Evolutionary conservation across 2,888 invertebrate genomes (phyloP), one percentile per base, ranked within the genome.

Genomic region (Ligdia adustata): DNA sequence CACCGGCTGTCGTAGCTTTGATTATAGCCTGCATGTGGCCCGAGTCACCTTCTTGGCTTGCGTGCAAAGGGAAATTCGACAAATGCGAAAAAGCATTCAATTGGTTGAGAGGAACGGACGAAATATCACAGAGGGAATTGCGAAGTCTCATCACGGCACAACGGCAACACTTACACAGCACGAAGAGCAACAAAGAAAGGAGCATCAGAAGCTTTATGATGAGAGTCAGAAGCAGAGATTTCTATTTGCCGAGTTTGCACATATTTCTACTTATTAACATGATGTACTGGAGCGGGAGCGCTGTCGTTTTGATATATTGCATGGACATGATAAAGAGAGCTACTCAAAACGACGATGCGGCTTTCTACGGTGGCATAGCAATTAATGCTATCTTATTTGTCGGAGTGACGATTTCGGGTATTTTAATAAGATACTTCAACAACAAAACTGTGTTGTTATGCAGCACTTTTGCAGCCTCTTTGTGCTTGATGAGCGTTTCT

Each of bases 1-100:
- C 26, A 2, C 54, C 54, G 0, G 26, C 45, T 1, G 7, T 50
- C 0, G 3, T 57, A 4, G 57, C 57, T 16, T 27, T 52, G 3
- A 1, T 46, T 4, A 38, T 47, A 5, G 49, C 46, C 6, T 53
- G 37, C 20, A 29, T 57, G 28, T 62, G 57, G 57, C 59, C 62
- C 6, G 59, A 62, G 22, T 59, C 62, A 1, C 62, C 62, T 1
- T 42, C 52, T 0, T 63, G 60, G 63, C 46, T 63, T 13, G 63
- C 63, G 1, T 57, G 28, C 7, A 63, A 54, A 38, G 57, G 55
- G 4, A 32, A 59, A 26, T 57, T 52, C 14, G 52, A 52, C 4
- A 48, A 43, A 51, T 60, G 60, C 35, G 57, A 56, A 26, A 27
- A 40, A 27, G 50, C 56, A 0, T 60, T 60, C n/a, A 26, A 26